phyloP scores from a whole-genome alignment of 2,797 vertebrate species.

The Periparus ater region DNA sequence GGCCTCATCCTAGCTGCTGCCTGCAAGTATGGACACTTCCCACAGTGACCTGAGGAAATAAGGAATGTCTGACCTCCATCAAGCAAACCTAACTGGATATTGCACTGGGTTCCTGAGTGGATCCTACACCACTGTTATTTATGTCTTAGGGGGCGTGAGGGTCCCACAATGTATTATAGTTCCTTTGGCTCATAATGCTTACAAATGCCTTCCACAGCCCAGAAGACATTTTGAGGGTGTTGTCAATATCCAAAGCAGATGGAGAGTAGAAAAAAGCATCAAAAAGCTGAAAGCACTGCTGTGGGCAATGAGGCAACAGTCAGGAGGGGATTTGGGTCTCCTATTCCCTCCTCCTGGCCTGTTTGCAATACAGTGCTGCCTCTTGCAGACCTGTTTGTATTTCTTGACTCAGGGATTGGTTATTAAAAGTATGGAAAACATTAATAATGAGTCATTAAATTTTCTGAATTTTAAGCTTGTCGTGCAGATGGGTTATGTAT shows the following conservation, averaged over 20 bases:
- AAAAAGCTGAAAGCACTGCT: not conserved
- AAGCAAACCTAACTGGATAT: not conserved
- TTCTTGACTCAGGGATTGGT: not conserved
- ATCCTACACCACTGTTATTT: not conserved
- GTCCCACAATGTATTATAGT: not conserved
- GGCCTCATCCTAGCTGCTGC: slow-evolving; percentile 77
- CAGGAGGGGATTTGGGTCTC: not conserved
- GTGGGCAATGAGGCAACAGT: not conserved
- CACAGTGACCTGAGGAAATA: not conserved
- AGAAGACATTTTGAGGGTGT: not conserved
- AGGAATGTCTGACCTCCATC: not conserved
- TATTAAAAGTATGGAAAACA: not conserved
- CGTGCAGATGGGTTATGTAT: not conserved
- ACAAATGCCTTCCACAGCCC: not conserved
- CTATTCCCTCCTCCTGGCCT: not conserved
- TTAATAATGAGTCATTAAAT: not conserved
- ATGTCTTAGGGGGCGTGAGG: not conserved
- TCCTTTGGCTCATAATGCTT: not conserved
- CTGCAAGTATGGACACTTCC: slow-evolving; percentile 77
- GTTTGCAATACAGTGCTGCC: not conserved
- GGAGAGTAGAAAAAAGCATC: not conserved
- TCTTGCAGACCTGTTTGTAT: not conserved
- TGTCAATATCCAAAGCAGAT: not conserved
- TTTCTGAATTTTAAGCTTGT: not conserved
- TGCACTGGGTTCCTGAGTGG: not conserved